Evolutionary conservation across 2,888 invertebrate genomes (phyloP), one percentile per base, ranked within the genome.

Genomic region (Scaptomyza cyrtandrae): DNA sequence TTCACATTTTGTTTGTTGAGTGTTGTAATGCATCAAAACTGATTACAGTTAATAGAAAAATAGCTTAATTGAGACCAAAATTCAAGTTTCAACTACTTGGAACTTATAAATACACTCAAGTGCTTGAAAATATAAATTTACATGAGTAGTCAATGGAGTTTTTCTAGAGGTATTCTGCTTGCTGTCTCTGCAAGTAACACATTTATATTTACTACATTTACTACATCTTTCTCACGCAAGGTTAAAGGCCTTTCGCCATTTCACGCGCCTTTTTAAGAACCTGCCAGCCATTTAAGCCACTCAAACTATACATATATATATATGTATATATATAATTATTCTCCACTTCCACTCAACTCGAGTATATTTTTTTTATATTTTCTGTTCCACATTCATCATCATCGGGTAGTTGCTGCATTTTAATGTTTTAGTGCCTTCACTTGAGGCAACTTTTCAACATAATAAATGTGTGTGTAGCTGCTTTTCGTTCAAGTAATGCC

Each of bases 211-310:
- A 39, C 10, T 19, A 10, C 45, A n/a, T 57, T 61, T 71, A 39
- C 10, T 19, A 10, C 45, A 59, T 60, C 52, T 55, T 62, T 71
- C 56, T 71, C 70, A 45, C 49, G 58, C 45, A 41, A 73, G 57
- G 54, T 72, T 75, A 61, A 75, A 73, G 63, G 60, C 74, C 68
- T 75, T 75, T 78, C 39, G 60, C 75, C 78, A 73, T 75, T 75
- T 75, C 73, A 24, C 24, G 24, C 24, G 24, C 24, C 1, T 5
- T 60, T 78, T 59, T 45, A 59, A 73, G 68, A 75, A 64, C 78
- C 46, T 44, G 41, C 55, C 19, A 41, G 44, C 41, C 69, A 35
- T 43, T 76, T 75, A 59, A 72, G 67, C 68, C 53, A 68, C 71
- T 67, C 81, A 70, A 71, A 24, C 50, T 50, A 2, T 19, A 49